Evolutionary conservation across 2,888 invertebrate genomes (phyloP).

Genomic region (Abscondita cerata): DNA sequence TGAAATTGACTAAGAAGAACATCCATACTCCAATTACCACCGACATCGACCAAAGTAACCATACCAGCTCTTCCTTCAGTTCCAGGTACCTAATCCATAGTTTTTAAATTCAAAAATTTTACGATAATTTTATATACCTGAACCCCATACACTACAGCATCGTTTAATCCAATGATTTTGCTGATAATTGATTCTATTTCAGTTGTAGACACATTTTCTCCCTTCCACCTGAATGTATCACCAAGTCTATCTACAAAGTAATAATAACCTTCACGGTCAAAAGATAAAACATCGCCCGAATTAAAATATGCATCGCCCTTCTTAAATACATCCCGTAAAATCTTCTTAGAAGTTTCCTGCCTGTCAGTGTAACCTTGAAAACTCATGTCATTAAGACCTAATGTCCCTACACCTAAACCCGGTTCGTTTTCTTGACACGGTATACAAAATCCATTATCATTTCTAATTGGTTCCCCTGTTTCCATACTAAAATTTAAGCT

Average conservation of each 20-base stretch:
- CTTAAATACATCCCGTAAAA: slow-evolving; percentile 73
- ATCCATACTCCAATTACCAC: slow-evolving; percentile 57
- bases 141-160: background rate
- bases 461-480: slow-evolving; percentile 76
- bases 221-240: slow-evolving; percentile 71
- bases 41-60: slow-evolving; percentile 81
- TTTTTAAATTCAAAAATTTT: background rate
- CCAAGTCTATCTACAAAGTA: slow-evolving; percentile 92
- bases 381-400: slow-evolving; percentile 72
- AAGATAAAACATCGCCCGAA: slow-evolving; percentile 87
- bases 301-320: slow-evolving; percentile 91
- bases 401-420: slow-evolving; percentile 83
- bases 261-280: slow-evolving; percentile 89
- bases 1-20: background rate
- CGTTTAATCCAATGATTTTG: background rate
- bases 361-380: slow-evolving; percentile 75
- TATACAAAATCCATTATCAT: slow-evolving; percentile 75
- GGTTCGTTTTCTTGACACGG: slow-evolving; percentile 82
- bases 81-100: slow-evolving; percentile 62
- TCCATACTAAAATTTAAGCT: slow-evolving; percentile 67
- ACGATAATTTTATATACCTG: slow-evolving; percentile 57
- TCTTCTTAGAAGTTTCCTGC: slow-evolving; percentile 74
- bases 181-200: background rate
- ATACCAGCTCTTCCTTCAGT: slow-evolving; percentile 91
- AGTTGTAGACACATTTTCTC: background rate